Evolutionary conservation across 1,140 invertebrate genomes (phyloP), one percentile per base, ranked within the genome.

Genomic region (Orius insidiosus): DNA sequence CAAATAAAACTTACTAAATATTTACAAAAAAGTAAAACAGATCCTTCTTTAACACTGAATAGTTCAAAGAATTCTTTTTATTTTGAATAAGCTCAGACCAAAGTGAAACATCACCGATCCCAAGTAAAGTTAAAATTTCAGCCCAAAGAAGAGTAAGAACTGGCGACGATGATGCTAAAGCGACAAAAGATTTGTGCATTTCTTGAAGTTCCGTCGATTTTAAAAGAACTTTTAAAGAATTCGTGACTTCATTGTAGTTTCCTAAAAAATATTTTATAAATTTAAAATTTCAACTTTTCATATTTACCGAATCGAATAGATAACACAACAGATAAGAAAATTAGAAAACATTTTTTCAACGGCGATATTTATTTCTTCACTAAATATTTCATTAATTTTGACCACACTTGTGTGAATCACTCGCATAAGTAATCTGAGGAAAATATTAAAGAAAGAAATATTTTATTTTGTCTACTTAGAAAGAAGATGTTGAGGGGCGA

Each of bases 231-330:
- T 73, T 70, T 6, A 73, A 68, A 7, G 66, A 65, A 19, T 70
- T 72, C 0, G 74, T 67, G 1, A 80, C 70, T 56, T 71, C 71
- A 33, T 65, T 65, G 53, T 73, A 76, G 48, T 68, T 71, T 7
- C 76, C 52, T n/a, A n/a, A n/a, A n/a, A n/a, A n/a, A n/a, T n/a
- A n/a, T n/a, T n/a, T n/a, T n/a, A n/a, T n/a, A n/a, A n/a, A n/a
- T n/a, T n/a, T n/a, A n/a, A n/a, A n/a, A n/a, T n/a, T n/a, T n/a
- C n/a, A n/a, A n/a, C n/a, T n/a, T n/a, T n/a, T n/a, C n/a, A n/a
- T n/a, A n/a, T n/a, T n/a, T n/a, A n/a, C n/a, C 79, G 76, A 53
- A 80, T 79, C 64, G 80, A 71, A 53, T 78, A 69, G 9, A 73
- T 71, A 24, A 24, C 24, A 47, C 46, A 49, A 34, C 39, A 49